Conservation (phyloP, 2,888 invertebrate genomes). For the Portevinia maculata region DNA sequence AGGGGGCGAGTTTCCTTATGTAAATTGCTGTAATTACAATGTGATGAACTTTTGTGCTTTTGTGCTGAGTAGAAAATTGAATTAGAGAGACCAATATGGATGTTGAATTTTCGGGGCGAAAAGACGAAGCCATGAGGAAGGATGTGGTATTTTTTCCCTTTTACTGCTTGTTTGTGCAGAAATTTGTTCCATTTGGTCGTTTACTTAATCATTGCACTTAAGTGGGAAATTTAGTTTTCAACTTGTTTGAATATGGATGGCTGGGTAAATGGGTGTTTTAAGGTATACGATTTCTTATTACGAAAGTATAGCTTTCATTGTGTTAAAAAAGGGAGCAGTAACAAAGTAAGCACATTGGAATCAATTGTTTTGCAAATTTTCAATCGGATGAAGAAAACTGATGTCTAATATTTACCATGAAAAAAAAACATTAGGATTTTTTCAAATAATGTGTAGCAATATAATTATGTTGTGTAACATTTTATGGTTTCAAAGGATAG, state of each 20-base stretch:
- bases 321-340: neutral
- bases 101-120: constrained; percentile 17
- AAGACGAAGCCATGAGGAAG: constrained; percentile 13
- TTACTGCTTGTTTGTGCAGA: constrained; percentile 19
- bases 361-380: too few relatives aligned
- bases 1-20: constrained; percentile 56
- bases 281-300: too few relatives aligned
- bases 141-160: constrained; percentile 15
- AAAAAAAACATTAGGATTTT: too few relatives aligned
- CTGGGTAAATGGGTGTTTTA: neutral
- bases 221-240: constrained; percentile 13
- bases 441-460: too few relatives aligned
- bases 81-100: constrained; percentile 30
- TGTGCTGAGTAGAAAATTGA: constrained; percentile 46
- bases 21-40: constrained; percentile 74
- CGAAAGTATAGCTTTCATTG: neutral
- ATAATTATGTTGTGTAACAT: too few relatives aligned
- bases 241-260: constrained; percentile 12
- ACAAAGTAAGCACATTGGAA: too few relatives aligned
- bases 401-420: too few relatives aligned
- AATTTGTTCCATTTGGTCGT: constrained; percentile 35
- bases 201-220: constrained; percentile 37
- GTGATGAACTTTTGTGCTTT: constrained; percentile 71
- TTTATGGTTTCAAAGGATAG: too few relatives aligned
- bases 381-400: too few relatives aligned